Percentiles rank a stretch among this genome's conserved stretches.
Evolutionary conservation across 2,113 vertebrate species (phyloP).

Genomic region (Etheostoma cragini): DNA sequence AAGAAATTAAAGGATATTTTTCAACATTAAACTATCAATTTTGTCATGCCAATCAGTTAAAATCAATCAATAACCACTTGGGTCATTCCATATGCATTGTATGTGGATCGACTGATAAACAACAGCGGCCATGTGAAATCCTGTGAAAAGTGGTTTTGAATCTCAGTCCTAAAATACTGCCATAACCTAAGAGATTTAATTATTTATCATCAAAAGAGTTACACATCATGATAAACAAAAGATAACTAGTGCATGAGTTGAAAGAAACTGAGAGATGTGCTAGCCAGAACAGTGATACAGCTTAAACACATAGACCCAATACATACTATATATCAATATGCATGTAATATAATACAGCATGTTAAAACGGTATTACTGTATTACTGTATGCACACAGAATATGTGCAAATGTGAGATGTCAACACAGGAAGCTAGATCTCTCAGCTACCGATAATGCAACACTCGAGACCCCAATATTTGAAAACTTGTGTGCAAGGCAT

Average conservation of each 20-base stretch:
- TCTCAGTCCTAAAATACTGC: neutral
- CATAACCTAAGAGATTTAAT: neutral
- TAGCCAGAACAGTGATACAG: neutral
- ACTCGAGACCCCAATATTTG: conserved; percentile 74
- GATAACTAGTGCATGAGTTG: too few species aligned
- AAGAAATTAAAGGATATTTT: neutral
- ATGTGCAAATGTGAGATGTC: conserved; percentile 35
- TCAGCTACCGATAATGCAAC: conserved; percentile 58
- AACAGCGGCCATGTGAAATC: conserved; percentile 8
- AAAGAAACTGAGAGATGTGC: neutral
- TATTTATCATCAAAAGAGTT: neutral
- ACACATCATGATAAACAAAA: neutral
- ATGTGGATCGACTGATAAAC: conserved; percentile 6
- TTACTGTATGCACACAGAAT: conserved; percentile 8
- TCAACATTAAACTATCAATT: neutral
- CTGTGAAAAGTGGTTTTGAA: conserved; percentile 24
- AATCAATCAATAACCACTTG: conserved; percentile 50
- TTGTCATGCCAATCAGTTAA: conserved; percentile 8
- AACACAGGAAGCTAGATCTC: conserved; percentile 35
- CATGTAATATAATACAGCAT: neutral
- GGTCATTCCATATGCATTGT: conserved; percentile 53
- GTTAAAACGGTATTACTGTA: conserved; percentile 22
- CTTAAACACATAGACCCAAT: neutral
- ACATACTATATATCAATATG: too few species aligned
- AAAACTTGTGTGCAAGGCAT: conserved; percentile 89